phyloP scores from a whole-genome alignment of 2,797 vertebrate genomes.

The Sciaenops ocellatus region DNA sequence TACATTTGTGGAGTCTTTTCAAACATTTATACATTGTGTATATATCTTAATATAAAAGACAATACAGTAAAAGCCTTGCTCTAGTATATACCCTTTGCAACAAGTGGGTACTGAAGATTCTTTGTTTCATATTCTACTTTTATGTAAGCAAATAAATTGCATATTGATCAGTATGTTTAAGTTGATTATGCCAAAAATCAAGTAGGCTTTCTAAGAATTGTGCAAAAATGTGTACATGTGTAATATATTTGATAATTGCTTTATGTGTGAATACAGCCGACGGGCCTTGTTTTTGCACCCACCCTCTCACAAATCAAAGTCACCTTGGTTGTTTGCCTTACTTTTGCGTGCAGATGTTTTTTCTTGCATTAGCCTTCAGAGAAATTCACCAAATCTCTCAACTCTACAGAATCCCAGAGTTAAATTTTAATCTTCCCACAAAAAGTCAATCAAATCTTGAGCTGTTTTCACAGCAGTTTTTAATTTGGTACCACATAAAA shows the following conservation, averaged over 20 bases:
- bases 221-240: slow-evolving; percentile 77
- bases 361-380: slow-evolving; percentile 66
- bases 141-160: slow-evolving; percentile 73
- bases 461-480: slow-evolving; percentile 10
- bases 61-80: slow-evolving; percentile 76
- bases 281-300: slow-evolving; percentile 77
- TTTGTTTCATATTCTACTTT: slow-evolving; percentile 76
- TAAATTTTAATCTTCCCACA: neutral
- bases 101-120: slow-evolving; percentile 76
- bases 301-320: slow-evolving; percentile 64
- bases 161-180: slow-evolving; percentile 79
- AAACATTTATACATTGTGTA: slow-evolving; percentile 83
- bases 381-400: slow-evolving; percentile 23
- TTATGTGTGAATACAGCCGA: slow-evolving; percentile 75
- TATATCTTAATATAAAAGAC: slow-evolving; percentile 79
- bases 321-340: slow-evolving; percentile 79
- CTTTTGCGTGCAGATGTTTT: slow-evolving; percentile 68
- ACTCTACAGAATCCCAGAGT: slow-evolving; percentile 15
- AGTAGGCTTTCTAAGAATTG: slow-evolving; percentile 78
- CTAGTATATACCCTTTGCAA: slow-evolving; percentile 77
- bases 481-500: slow-evolving; percentile 17
- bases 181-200: slow-evolving; percentile 86
- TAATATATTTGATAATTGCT: slow-evolving; percentile 84
- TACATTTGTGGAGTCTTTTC: slow-evolving; percentile 85
- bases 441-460: slow-evolving; percentile 12